These are phyloP conservation scores for Brachirus orientalis DNA, from an alignment of 2,113 vertebrate species.

Conservation along the genomic window DNA sequence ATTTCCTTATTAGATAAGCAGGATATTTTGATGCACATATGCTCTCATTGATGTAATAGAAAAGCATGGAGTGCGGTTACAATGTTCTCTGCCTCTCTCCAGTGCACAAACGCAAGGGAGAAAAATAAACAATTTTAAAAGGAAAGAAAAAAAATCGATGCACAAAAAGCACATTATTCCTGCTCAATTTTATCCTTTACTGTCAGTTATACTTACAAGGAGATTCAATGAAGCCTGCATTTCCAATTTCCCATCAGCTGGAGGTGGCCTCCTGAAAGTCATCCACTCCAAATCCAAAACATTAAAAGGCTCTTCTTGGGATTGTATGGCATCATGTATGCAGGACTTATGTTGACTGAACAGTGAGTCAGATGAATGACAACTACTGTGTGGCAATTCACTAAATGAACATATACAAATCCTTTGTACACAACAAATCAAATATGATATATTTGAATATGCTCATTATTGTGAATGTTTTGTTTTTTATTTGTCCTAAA, in stretches of 20 bases:
- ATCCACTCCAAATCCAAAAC: slow-evolving; percentile 36
- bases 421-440: not conserved
- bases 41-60: slow-evolving; percentile 51
- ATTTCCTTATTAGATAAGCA: slow-evolving; percentile 67
- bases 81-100: slow-evolving; percentile 48
- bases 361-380: slow-evolving; percentile 54
- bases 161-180: slow-evolving; percentile 75
- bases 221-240: slow-evolving; percentile 47
- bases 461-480: not conserved
- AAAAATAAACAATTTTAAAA: too few relatives aligned
- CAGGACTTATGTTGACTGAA: slow-evolving; percentile 36
- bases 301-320: slow-evolving; percentile 3
- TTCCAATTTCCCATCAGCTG: slow-evolving; percentile 54
- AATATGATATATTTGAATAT: not conserved
- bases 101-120: not conserved
- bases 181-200: slow-evolving; percentile 77
- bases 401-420: slow-evolving; percentile 4
- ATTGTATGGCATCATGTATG: slow-evolving; percentile 17
- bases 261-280: slow-evolving; percentile 52
- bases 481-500: not conserved
- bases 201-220: slow-evolving; percentile 76
- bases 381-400: slow-evolving; percentile 27
- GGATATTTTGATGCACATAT: slow-evolving; percentile 48
- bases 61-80: slow-evolving; percentile 34
- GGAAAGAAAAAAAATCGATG: slow-evolving; percentile 73